phyloP scores from a whole-genome alignment of 2,113 vertebrate genomes.

The Baryphthengus martii region DNA sequence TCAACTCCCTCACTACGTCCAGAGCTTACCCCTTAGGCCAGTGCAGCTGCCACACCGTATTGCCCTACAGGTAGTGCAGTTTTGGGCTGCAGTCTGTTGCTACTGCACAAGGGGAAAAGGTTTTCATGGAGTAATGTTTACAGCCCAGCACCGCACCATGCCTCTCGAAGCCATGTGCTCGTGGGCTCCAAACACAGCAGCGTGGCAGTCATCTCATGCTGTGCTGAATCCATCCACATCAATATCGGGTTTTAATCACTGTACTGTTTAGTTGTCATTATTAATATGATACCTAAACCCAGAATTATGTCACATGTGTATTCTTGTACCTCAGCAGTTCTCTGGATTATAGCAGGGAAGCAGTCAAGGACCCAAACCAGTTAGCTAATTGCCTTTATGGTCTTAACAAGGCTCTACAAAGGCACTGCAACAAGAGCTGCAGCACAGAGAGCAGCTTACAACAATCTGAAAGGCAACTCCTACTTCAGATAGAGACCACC shows the following conservation, averaged over 20 bases:
- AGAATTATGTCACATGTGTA: not conserved
- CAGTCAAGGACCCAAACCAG: not conserved
- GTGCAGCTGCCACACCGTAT: not conserved
- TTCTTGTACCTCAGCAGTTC: not conserved
- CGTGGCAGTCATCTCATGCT: not conserved
- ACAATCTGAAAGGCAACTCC: not conserved
- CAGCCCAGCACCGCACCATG: not conserved
- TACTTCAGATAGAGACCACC: not conserved
- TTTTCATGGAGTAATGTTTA: not conserved
- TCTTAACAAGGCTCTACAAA: not conserved
- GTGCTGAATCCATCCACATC: not conserved
- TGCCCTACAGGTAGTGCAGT: not conserved
- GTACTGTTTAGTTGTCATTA: not conserved
- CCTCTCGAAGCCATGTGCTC: not conserved
- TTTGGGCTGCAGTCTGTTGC: not conserved
- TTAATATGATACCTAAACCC: no score
- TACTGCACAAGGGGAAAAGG: not conserved
- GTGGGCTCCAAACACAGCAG: not conserved
- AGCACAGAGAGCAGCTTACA: not conserved
- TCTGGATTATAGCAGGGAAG: not conserved
- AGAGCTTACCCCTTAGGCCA: not conserved
- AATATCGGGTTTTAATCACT: not conserved
- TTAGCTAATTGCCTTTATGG: not conserved
- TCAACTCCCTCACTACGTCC: not conserved
- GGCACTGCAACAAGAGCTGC: not conserved